Percentiles rank a stretch among this genome's conserved stretches.
Evolutionary conservation across 2,113 vertebrate genomes (phyloP).

Genomic region (Accipiter cooperii): DNA sequence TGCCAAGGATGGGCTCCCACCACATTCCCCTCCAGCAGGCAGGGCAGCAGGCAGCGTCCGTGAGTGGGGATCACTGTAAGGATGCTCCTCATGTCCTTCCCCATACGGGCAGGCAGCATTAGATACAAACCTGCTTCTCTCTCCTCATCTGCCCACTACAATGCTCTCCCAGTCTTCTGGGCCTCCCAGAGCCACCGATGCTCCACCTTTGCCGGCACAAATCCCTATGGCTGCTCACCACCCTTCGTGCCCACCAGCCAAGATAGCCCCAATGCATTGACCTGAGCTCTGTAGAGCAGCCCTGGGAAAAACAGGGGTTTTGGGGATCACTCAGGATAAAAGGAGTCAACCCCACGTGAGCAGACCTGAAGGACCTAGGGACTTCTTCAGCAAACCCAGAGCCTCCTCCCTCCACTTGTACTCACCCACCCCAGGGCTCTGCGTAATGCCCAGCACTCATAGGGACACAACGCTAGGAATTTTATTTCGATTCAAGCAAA

Average conservation of each 20-base stretch:
- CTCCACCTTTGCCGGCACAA: background rate
- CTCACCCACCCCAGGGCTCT: background rate
- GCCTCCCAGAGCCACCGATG: background rate
- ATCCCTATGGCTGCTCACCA: background rate
- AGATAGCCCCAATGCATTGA: background rate
- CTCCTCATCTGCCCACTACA: background rate
- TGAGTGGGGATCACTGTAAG: rapidly evolving
- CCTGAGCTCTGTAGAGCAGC: background rate
- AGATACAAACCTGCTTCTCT: background rate
- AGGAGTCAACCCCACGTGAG: background rate
- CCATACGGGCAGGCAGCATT: background rate
- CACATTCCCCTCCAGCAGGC: background rate
- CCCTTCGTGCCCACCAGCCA: rapidly evolving
- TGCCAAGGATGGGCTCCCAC: rapidly evolving
- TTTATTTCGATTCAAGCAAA: background rate
- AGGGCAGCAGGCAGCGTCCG: rapidly evolving
- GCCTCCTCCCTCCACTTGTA: background rate
- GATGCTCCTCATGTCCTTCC: background rate
- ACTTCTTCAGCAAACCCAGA: background rate
- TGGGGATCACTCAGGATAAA: background rate
- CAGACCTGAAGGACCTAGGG: background rate
- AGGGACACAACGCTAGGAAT: background rate
- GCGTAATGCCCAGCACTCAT: rapidly evolving
- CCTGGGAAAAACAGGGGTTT: background rate
- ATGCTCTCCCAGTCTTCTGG: background rate